A percentile compares a stretch with the other conserved stretches of the same genome.
Conservation (phyloP, 2,888 invertebrate species). For the Callimorpha dominula region DNA sequence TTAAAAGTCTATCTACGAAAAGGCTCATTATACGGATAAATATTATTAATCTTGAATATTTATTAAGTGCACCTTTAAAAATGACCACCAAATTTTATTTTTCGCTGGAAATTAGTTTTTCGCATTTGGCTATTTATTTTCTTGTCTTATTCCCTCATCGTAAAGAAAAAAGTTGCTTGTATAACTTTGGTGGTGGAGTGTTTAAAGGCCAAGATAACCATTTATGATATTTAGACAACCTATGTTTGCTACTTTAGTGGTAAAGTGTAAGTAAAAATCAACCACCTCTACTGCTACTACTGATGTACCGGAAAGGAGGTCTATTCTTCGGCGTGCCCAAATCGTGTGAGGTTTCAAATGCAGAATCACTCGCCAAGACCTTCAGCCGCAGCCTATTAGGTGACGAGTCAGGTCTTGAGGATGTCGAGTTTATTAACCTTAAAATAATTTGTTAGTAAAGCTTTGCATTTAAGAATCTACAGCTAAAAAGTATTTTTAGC, state of each 20-base stretch:
- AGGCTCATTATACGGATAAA: background rate
- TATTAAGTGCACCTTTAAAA: too few species aligned
- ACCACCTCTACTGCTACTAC: slow-evolving; percentile 80
- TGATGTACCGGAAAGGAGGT: slow-evolving; percentile 79
- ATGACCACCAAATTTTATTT: too few species aligned
- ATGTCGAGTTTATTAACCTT: slow-evolving; percentile 66
- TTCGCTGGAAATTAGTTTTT: too few species aligned
- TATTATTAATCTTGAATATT: background rate
- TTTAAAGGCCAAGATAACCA: too few species aligned
- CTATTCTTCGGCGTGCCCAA: slow-evolving; percentile 73
- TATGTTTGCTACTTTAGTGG: background rate
- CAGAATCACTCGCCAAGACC: slow-evolving; percentile 75
- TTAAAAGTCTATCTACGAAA: background rate
- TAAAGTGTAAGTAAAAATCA: background rate
- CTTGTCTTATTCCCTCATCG: too few species aligned
- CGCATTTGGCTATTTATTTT: too few species aligned
- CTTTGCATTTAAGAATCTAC: background rate
- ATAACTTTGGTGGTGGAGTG: too few species aligned
- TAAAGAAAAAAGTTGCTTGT: too few species aligned
- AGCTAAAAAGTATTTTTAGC: too few species aligned
- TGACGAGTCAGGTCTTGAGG: slow-evolving; percentile 71
- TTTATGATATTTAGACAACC: too few species aligned
- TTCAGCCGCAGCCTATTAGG: slow-evolving; percentile 59
- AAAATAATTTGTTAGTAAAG: slow-evolving; percentile 15
- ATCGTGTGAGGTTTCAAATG: slow-evolving; percentile 65